Conservation (phyloP, 2,113 vertebrate species). For the Chiloscyllium plagiosum region DNA sequence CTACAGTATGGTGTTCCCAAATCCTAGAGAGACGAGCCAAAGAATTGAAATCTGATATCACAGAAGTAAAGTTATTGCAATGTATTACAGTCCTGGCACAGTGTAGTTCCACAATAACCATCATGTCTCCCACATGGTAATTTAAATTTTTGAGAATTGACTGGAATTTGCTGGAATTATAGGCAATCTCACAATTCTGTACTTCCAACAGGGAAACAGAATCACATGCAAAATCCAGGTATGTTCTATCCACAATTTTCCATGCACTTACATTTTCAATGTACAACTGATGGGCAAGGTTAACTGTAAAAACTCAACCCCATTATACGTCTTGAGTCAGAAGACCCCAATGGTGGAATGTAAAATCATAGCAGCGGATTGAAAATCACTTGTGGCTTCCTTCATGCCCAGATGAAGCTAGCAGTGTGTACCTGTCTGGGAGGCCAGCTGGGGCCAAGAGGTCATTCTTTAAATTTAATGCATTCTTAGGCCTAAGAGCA, state of each 20-base stretch:
- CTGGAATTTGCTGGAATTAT: neutral
- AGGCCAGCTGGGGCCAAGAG: neutral
- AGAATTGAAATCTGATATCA: neutral
- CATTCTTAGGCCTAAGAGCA: neutral
- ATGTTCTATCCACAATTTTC: neutral
- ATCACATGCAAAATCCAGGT: neutral
- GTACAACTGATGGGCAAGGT: neutral
- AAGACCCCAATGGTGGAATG: neutral
- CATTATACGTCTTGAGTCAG: neutral
- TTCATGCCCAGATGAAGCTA: too few relatives aligned
- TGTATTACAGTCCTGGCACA: neutral
- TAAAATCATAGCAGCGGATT: neutral
- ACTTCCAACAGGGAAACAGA: neutral
- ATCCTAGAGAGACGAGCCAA: neutral
- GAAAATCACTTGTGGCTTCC: too few relatives aligned
- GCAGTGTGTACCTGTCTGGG: too few relatives aligned
- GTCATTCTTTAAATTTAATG: neutral
- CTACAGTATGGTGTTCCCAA: neutral
- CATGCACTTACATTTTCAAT: neutral
- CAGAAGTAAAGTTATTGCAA: neutral
- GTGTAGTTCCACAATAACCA: neutral
- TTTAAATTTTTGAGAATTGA: neutral
- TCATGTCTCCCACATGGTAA: neutral
- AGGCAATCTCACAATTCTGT: neutral
- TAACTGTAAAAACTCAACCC: neutral